Percentiles rank a stretch among this genome's conserved stretches.
Conservation (phyloP, 1,140 invertebrate genomes). For the Euwallacea fornicatus region DNA sequence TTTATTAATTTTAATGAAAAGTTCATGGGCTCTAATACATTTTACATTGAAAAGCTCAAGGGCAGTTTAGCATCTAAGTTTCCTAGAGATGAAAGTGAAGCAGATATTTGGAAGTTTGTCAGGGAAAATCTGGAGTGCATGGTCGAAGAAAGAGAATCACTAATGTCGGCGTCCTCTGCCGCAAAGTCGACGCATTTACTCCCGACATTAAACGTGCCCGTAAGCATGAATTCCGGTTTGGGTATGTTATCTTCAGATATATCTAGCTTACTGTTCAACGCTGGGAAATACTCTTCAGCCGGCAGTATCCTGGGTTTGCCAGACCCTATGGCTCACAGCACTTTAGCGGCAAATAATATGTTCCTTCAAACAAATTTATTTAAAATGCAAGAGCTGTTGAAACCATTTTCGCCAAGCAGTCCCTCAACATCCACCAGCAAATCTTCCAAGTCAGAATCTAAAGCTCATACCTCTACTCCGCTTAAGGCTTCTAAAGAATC, state of each 20-base stretch:
- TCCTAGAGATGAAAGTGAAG: slow-evolving; percentile 66
- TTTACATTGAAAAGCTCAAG: slow-evolving; percentile 79
- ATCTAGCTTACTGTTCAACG: slow-evolving; percentile 62
- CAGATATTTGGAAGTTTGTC: slow-evolving; percentile 65
- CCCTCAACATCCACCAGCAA: slow-evolving; percentile 39
- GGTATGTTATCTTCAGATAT: slow-evolving; percentile 64
- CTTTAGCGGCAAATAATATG: slow-evolving; percentile 69
- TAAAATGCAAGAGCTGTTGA: slow-evolving; percentile 59
- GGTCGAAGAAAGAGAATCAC: slow-evolving; percentile 59
- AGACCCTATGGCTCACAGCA: slow-evolving; percentile 69
- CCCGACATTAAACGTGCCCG: slow-evolving; percentile 52
- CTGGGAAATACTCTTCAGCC: slow-evolving; percentile 62
- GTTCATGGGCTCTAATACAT: slow-evolving; percentile 68
- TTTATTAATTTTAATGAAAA: slow-evolving; percentile 76
- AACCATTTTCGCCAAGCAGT: slow-evolving; percentile 55
- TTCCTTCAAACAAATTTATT: slow-evolving; percentile 61
- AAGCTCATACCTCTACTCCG: slow-evolving; percentile 49
- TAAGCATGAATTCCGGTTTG: slow-evolving; percentile 54
- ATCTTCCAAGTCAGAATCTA: slow-evolving; percentile 49
- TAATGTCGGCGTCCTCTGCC: slow-evolving; percentile 59
- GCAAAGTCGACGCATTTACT: slow-evolving; percentile 55
- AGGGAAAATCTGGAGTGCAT: slow-evolving; percentile 59
- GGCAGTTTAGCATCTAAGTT: slow-evolving; percentile 66
- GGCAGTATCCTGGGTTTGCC: slow-evolving; percentile 62
- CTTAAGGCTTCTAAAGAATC: slow-evolving; percentile 50